Conservation (phyloP, 2,113 vertebrate species). For the Brachyistius frenatus region DNA sequence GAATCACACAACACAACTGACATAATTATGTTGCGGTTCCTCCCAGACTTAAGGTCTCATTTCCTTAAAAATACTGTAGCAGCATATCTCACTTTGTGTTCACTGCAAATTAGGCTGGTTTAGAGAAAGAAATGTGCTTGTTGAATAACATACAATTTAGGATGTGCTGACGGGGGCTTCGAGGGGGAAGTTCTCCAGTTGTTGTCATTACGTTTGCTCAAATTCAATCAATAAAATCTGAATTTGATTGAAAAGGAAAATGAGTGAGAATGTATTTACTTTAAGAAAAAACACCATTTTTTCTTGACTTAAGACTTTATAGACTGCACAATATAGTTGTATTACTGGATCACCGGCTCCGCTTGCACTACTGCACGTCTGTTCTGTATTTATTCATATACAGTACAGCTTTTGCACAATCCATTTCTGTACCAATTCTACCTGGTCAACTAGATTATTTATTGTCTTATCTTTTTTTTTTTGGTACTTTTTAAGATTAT, state of each 20-base stretch:
- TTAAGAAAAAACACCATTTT: no score
- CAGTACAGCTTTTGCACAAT: no score
- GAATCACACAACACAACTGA: conserved; percentile 9
- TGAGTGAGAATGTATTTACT: no score
- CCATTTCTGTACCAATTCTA: no score
- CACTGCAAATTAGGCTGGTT: not conserved
- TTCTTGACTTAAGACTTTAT: not conserved
- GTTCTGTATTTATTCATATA: no score
- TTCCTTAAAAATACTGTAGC: conserved; percentile 36
- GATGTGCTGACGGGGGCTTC: not conserved
- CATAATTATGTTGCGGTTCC: conserved; percentile 38
- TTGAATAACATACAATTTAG: not conserved
- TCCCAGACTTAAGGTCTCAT: not conserved
- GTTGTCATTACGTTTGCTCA: not conserved
- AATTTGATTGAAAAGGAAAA: not conserved
- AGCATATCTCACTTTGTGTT: conserved; percentile 3
- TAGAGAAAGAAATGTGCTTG: not conserved
- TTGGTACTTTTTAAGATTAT: no score
- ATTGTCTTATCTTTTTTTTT: no score
- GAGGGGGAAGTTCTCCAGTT: not conserved
- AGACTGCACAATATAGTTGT: no score
- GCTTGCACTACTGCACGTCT: no score
- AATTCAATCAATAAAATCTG: not conserved
- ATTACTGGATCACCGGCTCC: no score
- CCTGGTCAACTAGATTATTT: no score